phyloP scores from a whole-genome alignment of 2,797 vertebrate species.

The Crenuchus spilurus region DNA sequence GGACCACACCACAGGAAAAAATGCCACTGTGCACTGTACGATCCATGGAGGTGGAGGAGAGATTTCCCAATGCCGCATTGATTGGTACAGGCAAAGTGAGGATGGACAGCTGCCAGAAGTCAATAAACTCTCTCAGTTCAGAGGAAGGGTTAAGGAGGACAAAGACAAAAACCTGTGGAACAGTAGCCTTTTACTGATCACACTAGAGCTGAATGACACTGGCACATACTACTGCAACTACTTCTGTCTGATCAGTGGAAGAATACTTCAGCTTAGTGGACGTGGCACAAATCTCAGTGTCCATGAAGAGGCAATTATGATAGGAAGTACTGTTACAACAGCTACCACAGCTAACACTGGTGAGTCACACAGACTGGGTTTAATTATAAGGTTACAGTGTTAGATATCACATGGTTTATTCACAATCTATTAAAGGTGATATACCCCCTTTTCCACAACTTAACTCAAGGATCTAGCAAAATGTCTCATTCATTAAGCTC shows the following conservation, averaged over 20 bases:
- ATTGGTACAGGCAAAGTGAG: slow-evolving; percentile 35
- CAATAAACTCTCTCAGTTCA: slow-evolving; percentile 9
- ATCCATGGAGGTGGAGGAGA: slow-evolving; percentile 12
- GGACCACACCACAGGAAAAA: slow-evolving; percentile 18
- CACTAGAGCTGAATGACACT: slow-evolving; percentile 44
- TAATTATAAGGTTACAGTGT: no score
- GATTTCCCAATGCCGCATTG: slow-evolving; percentile 29
- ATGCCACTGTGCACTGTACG: slow-evolving; percentile 40
- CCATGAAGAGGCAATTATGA: not conserved
- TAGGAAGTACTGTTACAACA: not conserved
- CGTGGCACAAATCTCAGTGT: slow-evolving; percentile 42
- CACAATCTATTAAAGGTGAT: not conserved
- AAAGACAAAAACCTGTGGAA: not conserved
- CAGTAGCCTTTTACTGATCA: slow-evolving; percentile 18
- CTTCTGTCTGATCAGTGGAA: slow-evolving; percentile 31
- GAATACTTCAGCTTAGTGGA: slow-evolving; percentile 27
- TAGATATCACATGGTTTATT: not conserved
- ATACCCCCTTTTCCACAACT: no score
- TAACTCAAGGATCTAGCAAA: no score
- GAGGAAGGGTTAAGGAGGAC: slow-evolving; percentile 25
- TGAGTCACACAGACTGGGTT: not conserved
- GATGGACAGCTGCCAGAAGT: not conserved
- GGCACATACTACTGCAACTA: slow-evolving; percentile 51
- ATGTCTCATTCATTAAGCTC: no score
- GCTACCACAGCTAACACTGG: slow-evolving; percentile 3